These are phyloP conservation scores for Acanthosepion lycidas DNA, from an alignment of 2,888 invertebrate species.

Conservation along the genomic window DNA sequence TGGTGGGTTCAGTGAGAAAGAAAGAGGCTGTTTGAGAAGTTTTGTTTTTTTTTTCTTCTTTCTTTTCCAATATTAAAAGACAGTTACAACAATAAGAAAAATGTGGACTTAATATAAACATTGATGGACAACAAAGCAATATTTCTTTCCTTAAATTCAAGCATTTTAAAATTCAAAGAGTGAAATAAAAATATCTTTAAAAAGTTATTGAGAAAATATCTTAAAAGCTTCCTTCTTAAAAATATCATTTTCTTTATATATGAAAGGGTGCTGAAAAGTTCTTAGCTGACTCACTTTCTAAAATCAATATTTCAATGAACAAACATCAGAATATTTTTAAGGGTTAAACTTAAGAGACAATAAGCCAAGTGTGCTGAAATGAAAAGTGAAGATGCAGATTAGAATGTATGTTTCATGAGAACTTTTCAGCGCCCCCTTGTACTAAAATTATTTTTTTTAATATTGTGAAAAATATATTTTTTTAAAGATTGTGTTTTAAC, in stretches of 20 bases:
- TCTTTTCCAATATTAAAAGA: neutral
- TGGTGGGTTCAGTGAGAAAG: neutral
- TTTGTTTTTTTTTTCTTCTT: too few relatives aligned
- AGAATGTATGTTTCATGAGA: too few relatives aligned
- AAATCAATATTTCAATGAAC: too few relatives aligned
- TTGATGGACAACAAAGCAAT: neutral
- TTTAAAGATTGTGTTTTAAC: neutral
- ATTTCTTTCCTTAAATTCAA: conserved; percentile 1
- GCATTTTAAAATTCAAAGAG: conserved; percentile 16
- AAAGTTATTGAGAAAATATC: neutral
- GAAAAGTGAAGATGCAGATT: too few relatives aligned
- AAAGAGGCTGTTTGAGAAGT: neutral
- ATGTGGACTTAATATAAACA: neutral
- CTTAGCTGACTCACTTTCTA: too few relatives aligned
- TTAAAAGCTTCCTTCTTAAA: neutral
- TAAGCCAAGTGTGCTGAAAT: too few relatives aligned
- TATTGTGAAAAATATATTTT: neutral
- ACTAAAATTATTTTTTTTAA: neutral
- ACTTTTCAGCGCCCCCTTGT: too few relatives aligned
- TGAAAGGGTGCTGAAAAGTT: too few relatives aligned
- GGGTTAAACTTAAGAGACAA: too few relatives aligned
- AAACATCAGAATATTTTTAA: too few relatives aligned
- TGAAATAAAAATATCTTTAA: neutral
- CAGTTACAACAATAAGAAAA: neutral
- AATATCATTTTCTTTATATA: neutral